Evolutionary conservation across 2,888 invertebrate species (phyloP).

Genomic region (Melanostoma mellinum): DNA sequence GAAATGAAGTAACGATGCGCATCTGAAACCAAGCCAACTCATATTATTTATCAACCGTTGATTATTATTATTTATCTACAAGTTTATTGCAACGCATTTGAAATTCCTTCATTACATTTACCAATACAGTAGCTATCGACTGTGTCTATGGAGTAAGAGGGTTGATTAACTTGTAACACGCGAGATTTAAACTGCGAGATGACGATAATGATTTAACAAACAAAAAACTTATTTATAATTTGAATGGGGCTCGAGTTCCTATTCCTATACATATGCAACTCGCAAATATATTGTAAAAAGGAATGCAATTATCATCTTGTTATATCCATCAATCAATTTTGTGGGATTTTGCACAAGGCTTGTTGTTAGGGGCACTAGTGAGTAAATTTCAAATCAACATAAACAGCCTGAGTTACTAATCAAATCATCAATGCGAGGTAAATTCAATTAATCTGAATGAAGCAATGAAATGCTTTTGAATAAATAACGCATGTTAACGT

Average conservation of each 20-base stretch:
- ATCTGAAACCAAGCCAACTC: conserved; percentile 33
- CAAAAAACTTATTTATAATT: conserved; percentile 20
- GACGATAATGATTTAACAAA: conserved; percentile 31
- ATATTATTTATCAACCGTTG: conserved; percentile 10
- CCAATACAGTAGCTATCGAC: background rate
- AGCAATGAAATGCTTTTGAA: too few species aligned
- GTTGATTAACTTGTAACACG: conserved; percentile 60
- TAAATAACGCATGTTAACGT: too few species aligned
- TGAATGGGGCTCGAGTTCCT: conserved; percentile 7
- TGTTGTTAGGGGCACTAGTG: background rate
- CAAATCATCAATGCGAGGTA: too few species aligned
- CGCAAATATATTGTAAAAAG: background rate
- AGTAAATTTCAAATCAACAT: too few species aligned
- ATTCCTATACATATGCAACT: background rate
- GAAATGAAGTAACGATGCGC: conserved; percentile 19
- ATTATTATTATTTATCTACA: conserved; percentile 26
- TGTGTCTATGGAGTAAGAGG: background rate
- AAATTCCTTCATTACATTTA: conserved; percentile 47
- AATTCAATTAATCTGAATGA: too few species aligned
- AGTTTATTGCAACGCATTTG: conserved; percentile 48
- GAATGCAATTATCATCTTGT: conserved; percentile 36
- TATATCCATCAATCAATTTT: conserved; percentile 38
- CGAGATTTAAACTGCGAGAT: conserved; percentile 39
- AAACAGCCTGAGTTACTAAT: too few species aligned
- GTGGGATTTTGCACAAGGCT: conserved; percentile 11